Conservation (phyloP, 2,888 invertebrate species). For the Drosophila leonis region DNA sequence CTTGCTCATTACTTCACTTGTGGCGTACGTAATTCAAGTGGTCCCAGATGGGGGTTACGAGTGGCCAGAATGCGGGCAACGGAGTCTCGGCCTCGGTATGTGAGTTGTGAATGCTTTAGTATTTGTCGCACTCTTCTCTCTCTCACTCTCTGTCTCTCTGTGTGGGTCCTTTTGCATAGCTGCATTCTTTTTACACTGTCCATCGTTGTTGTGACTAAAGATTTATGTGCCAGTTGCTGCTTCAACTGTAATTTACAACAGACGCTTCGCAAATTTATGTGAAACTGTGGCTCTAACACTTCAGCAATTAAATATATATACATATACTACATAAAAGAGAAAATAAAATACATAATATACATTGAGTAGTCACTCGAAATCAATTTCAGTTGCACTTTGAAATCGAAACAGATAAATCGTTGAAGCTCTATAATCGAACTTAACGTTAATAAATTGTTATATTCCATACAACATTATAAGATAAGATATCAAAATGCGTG, state of each 20-base stretch:
- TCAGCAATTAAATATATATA: slow-evolving; percentile 50
- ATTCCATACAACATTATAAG: slow-evolving; percentile 8
- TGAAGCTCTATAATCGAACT: slow-evolving; percentile 11
- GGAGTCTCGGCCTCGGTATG: slow-evolving; percentile 22
- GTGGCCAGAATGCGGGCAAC: slow-evolving; percentile 16
- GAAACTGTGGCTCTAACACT: slow-evolving; percentile 29
- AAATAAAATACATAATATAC: slow-evolving; percentile 26
- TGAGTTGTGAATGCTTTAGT: slow-evolving; percentile 60
- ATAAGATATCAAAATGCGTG: slow-evolving; percentile 19
- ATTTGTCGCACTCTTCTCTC: slow-evolving; percentile 54
- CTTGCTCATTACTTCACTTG: slow-evolving; percentile 78
- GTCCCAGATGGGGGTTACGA: slow-evolving; percentile 46
- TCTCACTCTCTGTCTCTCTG: neutral
- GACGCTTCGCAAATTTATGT: slow-evolving; percentile 67
- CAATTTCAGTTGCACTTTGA: slow-evolving; percentile 27
- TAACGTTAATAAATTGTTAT: slow-evolving; percentile 19
- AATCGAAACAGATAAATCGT: slow-evolving; percentile 20
- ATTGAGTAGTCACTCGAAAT: slow-evolving; percentile 24
- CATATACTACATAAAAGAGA: slow-evolving; percentile 34
- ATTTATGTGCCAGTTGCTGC: slow-evolving; percentile 71
- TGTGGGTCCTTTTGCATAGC: slow-evolving; percentile 52
- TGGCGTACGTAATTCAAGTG: slow-evolving; percentile 81
- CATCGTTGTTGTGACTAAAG: slow-evolving; percentile 51
- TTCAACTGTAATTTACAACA: slow-evolving; percentile 76
- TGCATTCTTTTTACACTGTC: slow-evolving; percentile 52